Percentiles rank a stretch among this genome's conserved stretches.
Conservation (phyloP, 2,797 vertebrate genomes). For the Coendou prehensilis region DNA sequence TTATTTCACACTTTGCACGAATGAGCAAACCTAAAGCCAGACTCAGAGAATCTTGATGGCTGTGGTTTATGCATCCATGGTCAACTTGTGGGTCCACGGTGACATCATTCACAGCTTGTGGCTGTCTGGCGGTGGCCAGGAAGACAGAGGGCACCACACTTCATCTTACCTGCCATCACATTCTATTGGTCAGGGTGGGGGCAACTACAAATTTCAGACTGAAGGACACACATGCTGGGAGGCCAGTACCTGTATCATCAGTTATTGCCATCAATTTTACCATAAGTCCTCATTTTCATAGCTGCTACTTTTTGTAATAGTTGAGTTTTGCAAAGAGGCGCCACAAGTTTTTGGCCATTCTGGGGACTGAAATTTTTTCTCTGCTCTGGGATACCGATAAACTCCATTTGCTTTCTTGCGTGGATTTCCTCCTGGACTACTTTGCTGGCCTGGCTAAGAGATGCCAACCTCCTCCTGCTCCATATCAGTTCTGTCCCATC, state of each 20-base stretch:
- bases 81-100: not conserved
- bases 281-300: not conserved
- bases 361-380: not conserved
- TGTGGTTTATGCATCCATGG: not conserved
- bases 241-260: not conserved
- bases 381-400: not conserved
- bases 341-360: not conserved
- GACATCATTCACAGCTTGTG: not conserved
- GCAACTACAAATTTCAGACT: not conserved
- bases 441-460: not conserved
- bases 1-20: not conserved
- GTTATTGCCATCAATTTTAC: not conserved
- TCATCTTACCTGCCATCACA: not conserved
- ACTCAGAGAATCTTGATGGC: not conserved
- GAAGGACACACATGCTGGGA: not conserved
- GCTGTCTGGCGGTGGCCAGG: not conserved
- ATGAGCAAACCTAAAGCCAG: not conserved
- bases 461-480: not conserved
- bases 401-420: not conserved
- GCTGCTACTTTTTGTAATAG: not conserved
- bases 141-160: too few relatives aligned
- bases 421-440: not conserved
- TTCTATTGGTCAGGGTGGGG: not conserved
- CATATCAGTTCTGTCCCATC: too few relatives aligned
- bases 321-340: not conserved